Evolutionary conservation across 2,888 invertebrate genomes (phyloP).

Genomic region (Sarcophaga variegata): DNA sequence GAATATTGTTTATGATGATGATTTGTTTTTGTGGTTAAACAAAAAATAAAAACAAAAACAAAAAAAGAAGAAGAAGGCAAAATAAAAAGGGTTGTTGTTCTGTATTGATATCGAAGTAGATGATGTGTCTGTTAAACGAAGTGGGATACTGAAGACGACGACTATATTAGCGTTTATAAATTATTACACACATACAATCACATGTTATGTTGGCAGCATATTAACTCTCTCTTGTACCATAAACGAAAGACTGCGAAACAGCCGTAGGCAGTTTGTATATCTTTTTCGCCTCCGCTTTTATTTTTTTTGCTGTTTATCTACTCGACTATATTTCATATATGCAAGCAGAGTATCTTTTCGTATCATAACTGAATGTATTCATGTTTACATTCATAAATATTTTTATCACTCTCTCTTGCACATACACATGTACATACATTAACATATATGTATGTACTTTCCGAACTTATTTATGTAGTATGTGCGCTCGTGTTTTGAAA

Average conservation of each 20-base stretch:
- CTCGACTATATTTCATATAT: slow-evolving; percentile 56
- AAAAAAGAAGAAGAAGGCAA: neutral
- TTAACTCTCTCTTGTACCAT: too few relatives aligned
- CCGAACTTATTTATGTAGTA: too few relatives aligned
- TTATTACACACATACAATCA: neutral
- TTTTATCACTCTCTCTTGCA: too few relatives aligned
- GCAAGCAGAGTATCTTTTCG: neutral
- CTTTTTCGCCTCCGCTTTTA: slow-evolving; percentile 29
- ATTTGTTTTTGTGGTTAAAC: slow-evolving; percentile 63
- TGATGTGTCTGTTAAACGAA: slow-evolving; percentile 10
- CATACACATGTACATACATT: too few relatives aligned
- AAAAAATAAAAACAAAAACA: neutral
- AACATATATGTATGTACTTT: too few relatives aligned
- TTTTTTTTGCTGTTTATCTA: slow-evolving; percentile 45
- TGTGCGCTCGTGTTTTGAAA: slow-evolving; percentile 12
- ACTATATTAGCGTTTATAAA: slow-evolving; percentile 44
- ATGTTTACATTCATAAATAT: slow-evolving; percentile 9
- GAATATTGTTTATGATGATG: slow-evolving; percentile 71
- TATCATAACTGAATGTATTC: slow-evolving; percentile 26
- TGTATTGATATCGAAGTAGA: slow-evolving; percentile 36
- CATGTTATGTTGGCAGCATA: too few relatives aligned
- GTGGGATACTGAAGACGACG: slow-evolving; percentile 9
- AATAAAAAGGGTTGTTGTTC: slow-evolving; percentile 70
- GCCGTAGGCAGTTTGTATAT: slow-evolving; percentile 42
- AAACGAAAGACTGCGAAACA: too few relatives aligned